Evolutionary conservation across 2,888 invertebrate genomes (phyloP).

Genomic region (Congeria kusceri): DNA sequence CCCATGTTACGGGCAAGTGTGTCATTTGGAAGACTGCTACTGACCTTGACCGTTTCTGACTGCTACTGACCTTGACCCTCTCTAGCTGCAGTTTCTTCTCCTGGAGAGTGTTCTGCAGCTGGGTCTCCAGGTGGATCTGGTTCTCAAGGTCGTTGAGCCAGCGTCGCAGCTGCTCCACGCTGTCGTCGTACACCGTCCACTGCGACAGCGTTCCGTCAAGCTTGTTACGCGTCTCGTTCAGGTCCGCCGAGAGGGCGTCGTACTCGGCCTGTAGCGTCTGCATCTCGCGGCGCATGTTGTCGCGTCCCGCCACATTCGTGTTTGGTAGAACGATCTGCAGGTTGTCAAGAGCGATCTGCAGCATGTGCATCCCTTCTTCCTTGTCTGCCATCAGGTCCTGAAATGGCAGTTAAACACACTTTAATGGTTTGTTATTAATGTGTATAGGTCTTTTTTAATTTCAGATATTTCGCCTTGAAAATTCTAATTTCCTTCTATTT

Average conservation of each 20-base stretch:
- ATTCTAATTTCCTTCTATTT: no score
- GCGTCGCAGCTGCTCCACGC: conserved; percentile 90
- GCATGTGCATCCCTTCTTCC: conserved; percentile 81
- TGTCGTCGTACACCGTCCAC: conserved; percentile 97
- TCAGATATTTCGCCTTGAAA: no score
- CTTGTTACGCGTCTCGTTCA: conserved; percentile 89
- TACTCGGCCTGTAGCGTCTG: conserved; percentile 93
- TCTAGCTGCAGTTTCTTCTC: conserved; percentile 87
- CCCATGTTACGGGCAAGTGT: no score
- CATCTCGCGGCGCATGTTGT: conserved; percentile 93
- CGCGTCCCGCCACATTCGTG: conserved; percentile 95
- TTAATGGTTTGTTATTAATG: no score
- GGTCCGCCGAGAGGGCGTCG: conserved; percentile 93
- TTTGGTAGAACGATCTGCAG: conserved; percentile 88
- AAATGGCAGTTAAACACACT: not conserved
- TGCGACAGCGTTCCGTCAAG: conserved; percentile 94
- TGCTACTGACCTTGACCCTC: conserved; percentile 92
- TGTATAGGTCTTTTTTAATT: no score
- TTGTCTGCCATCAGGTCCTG: conserved; percentile 80
- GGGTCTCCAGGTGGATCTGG: conserved; percentile 93
- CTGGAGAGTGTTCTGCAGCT: conserved; percentile 85
- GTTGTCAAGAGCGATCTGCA: conserved; percentile 82
- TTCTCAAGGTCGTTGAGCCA: conserved; percentile 93
- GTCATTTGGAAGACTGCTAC: no score
- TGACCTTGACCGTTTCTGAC: no score